Evolutionary conservation across 2,888 invertebrate genomes (phyloP).

Genomic region (Lepidocyrtinus sp.): DNA sequence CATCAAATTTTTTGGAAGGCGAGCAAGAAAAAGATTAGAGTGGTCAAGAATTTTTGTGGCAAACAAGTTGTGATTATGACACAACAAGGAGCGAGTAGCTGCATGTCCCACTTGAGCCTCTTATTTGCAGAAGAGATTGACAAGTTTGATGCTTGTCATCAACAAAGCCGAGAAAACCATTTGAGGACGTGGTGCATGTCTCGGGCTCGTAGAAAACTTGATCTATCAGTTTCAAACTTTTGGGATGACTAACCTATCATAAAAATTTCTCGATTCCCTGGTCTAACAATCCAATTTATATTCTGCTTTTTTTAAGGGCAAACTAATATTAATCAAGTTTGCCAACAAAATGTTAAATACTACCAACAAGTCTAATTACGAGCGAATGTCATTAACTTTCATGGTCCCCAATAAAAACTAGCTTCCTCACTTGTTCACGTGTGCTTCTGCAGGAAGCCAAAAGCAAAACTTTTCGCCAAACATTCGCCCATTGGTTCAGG

Average conservation of each 20-base stretch:
- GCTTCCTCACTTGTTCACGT: no score
- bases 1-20: background rate
- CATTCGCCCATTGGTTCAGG: no score
- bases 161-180: background rate
- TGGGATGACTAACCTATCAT: slow-evolving; percentile 45
- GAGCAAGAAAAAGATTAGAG: background rate
- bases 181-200: no score
- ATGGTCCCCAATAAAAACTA: background rate
- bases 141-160: slow-evolving; percentile 49
- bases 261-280: slow-evolving; percentile 5
- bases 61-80: slow-evolving; percentile 47
- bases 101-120: slow-evolving; percentile 31
- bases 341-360: background rate
- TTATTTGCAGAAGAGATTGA: slow-evolving; percentile 29
- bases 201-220: slow-evolving; percentile 50
- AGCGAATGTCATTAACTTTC: background rate
- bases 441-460: no score
- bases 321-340: background rate
- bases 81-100: slow-evolving; percentile 43
- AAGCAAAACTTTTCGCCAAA: background rate
- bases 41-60: slow-evolving; percentile 51
- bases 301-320: background rate
- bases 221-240: slow-evolving; percentile 42
- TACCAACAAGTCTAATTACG: background rate
- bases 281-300: background rate